These are phyloP conservation scores for Bos taurus DNA, from an alignment of 2,113 vertebrate genomes.

Conservation along the genomic window ARS-UCD2.0 NC_037351.1:16117001-16117500, in stretches of 20 bases:
- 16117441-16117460: slow-evolving; percentile 18
- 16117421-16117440: not conserved
- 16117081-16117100: not conserved
- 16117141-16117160: not conserved
- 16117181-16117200: not conserved
- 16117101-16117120: not conserved
- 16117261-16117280: slow-evolving; percentile 37
- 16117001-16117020: not conserved
- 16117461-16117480: slow-evolving; percentile 1
- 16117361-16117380: not conserved
- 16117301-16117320: slow-evolving; percentile 25
- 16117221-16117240: slow-evolving; percentile 3
- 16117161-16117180: not conserved
- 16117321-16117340: not conserved
- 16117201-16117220: not conserved
- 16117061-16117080: not conserved
- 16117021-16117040: not conserved
- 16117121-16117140: not conserved
- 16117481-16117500: not conserved
- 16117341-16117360: not conserved
- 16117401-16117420: not conserved
- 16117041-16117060: not conserved
- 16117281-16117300: slow-evolving; percentile 12
- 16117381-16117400: slow-evolving; percentile 7
- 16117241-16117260: slow-evolving; percentile 38